These are phyloP conservation scores for Collichthys lucidus DNA, from an alignment of 2,113 vertebrate species.

Conservation along the genomic window DNA sequence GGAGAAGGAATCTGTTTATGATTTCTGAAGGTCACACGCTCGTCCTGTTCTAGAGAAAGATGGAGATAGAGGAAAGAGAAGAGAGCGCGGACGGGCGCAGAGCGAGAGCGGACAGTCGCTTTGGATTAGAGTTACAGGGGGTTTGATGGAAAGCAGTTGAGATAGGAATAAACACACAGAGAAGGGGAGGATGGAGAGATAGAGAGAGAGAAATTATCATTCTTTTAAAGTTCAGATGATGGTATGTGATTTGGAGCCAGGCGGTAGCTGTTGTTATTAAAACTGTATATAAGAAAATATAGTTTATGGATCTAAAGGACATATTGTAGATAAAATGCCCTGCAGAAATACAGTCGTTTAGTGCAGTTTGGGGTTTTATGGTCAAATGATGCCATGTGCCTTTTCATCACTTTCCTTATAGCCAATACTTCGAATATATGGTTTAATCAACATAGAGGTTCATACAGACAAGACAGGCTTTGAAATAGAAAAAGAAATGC, in stretches of 20 bases:
- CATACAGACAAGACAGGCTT: not conserved
- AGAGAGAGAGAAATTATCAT: constrained; percentile 1
- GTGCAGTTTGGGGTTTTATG: constrained; percentile 11
- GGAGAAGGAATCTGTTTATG: not conserved
- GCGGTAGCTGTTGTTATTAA: constrained; percentile 30
- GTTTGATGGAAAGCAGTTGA: constrained; percentile 46
- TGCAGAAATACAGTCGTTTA: not conserved
- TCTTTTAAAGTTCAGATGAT: constrained; percentile 17
- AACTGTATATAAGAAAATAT: constrained; percentile 24
- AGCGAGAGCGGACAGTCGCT: constrained; percentile 34
- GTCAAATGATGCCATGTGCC: constrained; percentile 1
- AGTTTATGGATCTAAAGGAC: constrained; percentile 11
- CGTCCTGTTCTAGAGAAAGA: constrained; percentile 25
- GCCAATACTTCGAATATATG: not conserved
- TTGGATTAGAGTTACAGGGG: constrained; percentile 49
- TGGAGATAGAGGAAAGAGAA: constrained; percentile 30
- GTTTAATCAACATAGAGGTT: constrained; percentile 17
- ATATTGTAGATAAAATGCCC: not conserved
- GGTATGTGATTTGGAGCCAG: constrained; percentile 8
- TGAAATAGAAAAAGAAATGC: not conserved
- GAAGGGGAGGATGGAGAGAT: not conserved
- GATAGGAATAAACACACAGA: constrained; percentile 29
- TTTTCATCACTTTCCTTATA: constrained; percentile 5
- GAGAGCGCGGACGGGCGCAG: constrained; percentile 8
- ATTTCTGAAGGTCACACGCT: constrained; percentile 54